Evolutionary conservation across 2,113 vertebrate species (phyloP), one percentile per base, ranked within the genome.

Genomic region (Psittacus erithacus): DNA sequence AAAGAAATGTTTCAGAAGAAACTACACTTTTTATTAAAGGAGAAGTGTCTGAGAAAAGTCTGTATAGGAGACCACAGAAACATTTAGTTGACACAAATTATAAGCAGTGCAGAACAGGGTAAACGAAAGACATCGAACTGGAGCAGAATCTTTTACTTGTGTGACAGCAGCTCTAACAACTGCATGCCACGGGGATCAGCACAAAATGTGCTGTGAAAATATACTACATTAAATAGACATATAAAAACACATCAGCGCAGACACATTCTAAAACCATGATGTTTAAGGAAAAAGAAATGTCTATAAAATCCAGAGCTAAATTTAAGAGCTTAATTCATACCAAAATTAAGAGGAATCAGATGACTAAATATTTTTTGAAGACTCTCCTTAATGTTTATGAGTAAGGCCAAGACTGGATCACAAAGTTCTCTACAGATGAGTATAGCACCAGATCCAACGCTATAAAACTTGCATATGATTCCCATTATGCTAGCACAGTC

Each of bases 21-120:
- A 62, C 13, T 11, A 74, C 0, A 0, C 33, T 1, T 57, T 65
- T 62, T 41, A 70, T n/a, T 77, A 77, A 74, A 52, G 11, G 5
- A 50, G 23, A 41, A 77, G 17, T 1, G 0, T 35, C 16, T 44
- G 35, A 68, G 23, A 80, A 95, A 76, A 33, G 39, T 20, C 22
- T 2, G 1, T 33, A 4, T 41, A 83, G 28, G 47, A 86, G 25
- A 35, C 29, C 8, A 9, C 11, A 9, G 12, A 62, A 84, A 60
- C 5, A 6, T 23, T 33, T 39, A 16, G 14, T n/a, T 52, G 41
- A 75, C 22, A 43, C 17, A 57, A 69, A 91, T 55, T 10, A 25
- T 43, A 41, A 77, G 39, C 33, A 65, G 17, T 35, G 35, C 25
- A 68, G 25, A 80, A 73, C 0, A 0, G 10, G 20, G 38, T 60